Evolutionary conservation across 1,140 invertebrate genomes (phyloP), one percentile per base, ranked within the genome.

Genomic region (Ganaspis sp.): DNA sequence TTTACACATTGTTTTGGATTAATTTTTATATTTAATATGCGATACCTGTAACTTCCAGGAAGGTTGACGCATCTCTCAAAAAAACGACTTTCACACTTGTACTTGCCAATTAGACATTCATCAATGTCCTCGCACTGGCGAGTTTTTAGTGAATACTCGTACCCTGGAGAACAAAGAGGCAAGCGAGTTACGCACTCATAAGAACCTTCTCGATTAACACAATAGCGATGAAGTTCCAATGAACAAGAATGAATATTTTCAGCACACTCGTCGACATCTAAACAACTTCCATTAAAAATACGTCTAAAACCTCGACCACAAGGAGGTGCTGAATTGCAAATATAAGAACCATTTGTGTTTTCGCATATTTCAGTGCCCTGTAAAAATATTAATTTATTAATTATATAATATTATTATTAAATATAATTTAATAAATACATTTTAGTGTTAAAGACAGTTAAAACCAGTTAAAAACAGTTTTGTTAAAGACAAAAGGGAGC

Each of bases 61-160:
- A 92, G 90, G 81, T 94, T 94, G 72, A 87, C 69, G 85, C 94
- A 94, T 49, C 86, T 87, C 54, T 92, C 93, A 8, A 83, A 88
- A 1, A 92, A 88, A 38, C 86, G 83, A 0, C 83, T 83, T 76
- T 93, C 93, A 72, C 90, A 88, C 1, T 75, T 81, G 19, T 84
- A 74, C 8, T 79, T 85, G 77, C 91, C 92, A 21, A 83, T 79
- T 4, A 84, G 74, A 80, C 94, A 95, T 85, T 95, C 94, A 85
- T 95, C 92, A 21, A 95, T 87, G 85, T 95, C 94, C 77, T 92
- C 90, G 84, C 93, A 94, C 23, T 87, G 79, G 38, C 88, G 84
- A 9, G 38, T 84, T 54, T 77, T 84, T 85, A 80, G 88, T 84
- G 79, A 87, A 49, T 75, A 90, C 26, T 86, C 74, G 76, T 86